These are phyloP conservation scores for Mugil cephalus DNA, from an alignment of 2,113 vertebrate species.

Conservation along the genomic window DNA sequence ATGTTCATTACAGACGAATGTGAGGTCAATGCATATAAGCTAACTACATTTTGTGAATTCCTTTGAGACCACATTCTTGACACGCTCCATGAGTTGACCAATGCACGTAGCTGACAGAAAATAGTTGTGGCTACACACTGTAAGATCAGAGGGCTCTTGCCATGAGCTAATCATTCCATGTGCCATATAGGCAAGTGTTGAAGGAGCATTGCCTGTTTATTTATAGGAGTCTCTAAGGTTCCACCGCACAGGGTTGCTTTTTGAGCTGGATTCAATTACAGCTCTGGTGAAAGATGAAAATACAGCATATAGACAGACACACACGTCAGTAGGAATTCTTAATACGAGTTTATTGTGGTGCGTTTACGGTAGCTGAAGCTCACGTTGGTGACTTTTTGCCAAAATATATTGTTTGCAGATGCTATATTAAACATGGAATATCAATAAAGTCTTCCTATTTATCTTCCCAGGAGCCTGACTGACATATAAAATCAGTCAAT, in stretches of 20 bases:
- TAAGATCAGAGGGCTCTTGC: conserved; percentile 75
- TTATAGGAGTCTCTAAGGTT: conserved; percentile 82
- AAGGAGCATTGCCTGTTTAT: conserved; percentile 79
- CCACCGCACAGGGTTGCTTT: conserved; percentile 71
- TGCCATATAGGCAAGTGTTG: conserved; percentile 78
- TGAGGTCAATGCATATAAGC: conserved; percentile 19
- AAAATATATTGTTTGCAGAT: background rate
- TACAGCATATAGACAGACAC: conserved; percentile 64
- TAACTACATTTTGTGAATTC: conserved; percentile 58
- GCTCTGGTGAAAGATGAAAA: conserved; percentile 71
- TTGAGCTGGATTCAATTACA: conserved; percentile 79
- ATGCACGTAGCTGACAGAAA: conserved; percentile 72
- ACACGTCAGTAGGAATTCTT: conserved; percentile 50
- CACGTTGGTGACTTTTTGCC: background rate
- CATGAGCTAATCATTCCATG: conserved; percentile 82
- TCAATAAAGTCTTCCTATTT: background rate
- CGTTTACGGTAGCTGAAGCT: conserved; percentile 6
- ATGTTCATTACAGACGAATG: background rate
- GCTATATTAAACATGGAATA: conserved; percentile 11
- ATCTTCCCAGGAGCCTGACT: background rate
- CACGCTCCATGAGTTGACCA: conserved; percentile 52
- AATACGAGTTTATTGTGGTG: conserved; percentile 18
- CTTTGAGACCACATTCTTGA: conserved; percentile 66
- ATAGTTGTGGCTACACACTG: conserved; percentile 75
- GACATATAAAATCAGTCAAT: background rate